Evolutionary conservation across 2,797 vertebrate species (phyloP).

Genomic region (Chaetophractus vellerosus): DNA sequence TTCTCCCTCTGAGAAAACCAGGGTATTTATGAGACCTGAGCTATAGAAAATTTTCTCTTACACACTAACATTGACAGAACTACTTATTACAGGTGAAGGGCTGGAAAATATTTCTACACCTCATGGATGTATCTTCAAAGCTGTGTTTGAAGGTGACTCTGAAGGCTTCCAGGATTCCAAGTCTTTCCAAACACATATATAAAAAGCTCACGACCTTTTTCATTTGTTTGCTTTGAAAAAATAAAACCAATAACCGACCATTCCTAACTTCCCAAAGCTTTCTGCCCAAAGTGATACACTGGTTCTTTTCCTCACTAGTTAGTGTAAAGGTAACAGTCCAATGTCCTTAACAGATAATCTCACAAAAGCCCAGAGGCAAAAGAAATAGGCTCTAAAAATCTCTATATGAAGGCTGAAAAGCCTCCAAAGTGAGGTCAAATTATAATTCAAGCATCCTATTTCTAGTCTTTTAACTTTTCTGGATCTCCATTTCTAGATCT

Average conservation of each 20-base stretch:
- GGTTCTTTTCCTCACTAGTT: constrained; percentile 49
- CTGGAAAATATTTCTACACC: constrained; percentile 82
- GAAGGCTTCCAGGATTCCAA: constrained; percentile 86
- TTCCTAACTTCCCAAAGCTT: constrained; percentile 63
- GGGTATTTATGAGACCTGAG: constrained; percentile 60
- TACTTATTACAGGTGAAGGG: constrained; percentile 74
- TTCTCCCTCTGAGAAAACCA: constrained; percentile 32
- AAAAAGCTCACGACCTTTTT: constrained; percentile 81
- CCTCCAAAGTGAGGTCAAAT: background rate
- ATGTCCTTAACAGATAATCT: background rate
- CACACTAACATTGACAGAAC: constrained; percentile 76
- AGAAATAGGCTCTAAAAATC: background rate
- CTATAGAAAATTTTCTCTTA: constrained; percentile 73
- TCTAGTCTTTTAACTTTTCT: background rate
- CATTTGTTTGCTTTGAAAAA: constrained; percentile 87
- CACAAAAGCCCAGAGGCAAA: background rate
- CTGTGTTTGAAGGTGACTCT: constrained; percentile 86
- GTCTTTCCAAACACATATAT: constrained; percentile 85
- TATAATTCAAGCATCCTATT: background rate
- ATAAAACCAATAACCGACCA: constrained; percentile 83
- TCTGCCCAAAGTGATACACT: constrained; percentile 21
- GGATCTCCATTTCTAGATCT: background rate
- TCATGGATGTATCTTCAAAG: constrained; percentile 78
- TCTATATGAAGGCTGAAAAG: background rate
- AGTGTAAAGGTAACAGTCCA: background rate